A percentile compares a stretch with the other conserved stretches of the same genome.
phyloP scores from a whole-genome alignment of 2,888 invertebrate genomes.

The Erebia ligea region DNA sequence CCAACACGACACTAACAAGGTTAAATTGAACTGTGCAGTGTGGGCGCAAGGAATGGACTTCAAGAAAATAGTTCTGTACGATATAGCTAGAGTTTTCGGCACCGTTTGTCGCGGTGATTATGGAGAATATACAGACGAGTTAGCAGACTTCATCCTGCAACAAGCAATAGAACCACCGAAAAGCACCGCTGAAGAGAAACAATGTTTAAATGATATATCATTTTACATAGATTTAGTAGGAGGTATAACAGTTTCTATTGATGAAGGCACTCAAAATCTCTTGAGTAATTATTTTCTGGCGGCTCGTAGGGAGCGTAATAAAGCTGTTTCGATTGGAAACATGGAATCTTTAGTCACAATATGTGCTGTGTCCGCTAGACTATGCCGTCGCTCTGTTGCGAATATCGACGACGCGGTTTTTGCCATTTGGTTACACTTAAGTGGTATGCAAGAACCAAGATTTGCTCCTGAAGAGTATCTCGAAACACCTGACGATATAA shows the following conservation, averaged over 20 bases:
- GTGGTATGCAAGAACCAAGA: conserved; percentile 67
- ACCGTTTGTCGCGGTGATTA: conserved; percentile 66
- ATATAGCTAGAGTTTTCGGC: conserved; percentile 69
- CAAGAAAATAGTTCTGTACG: conserved; percentile 62
- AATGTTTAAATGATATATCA: conserved; percentile 57
- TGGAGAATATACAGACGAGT: conserved; percentile 63
- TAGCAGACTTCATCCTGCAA: conserved; percentile 62
- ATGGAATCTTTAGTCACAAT: conserved; percentile 62
- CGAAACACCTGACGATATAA: conserved; percentile 63
- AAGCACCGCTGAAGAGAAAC: conserved; percentile 53
- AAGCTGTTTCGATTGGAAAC: conserved; percentile 60
- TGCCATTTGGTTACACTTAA: conserved; percentile 73
- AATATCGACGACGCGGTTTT: conserved; percentile 69
- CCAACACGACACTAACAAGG: conserved; percentile 49
- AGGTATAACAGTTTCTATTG: conserved; percentile 59
- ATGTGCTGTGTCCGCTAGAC: conserved; percentile 64
- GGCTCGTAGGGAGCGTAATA: conserved; percentile 63
- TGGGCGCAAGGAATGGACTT: conserved; percentile 74
- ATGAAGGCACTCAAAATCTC: conserved; percentile 56
- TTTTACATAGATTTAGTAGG: conserved; percentile 64
- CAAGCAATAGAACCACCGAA: conserved; percentile 52
- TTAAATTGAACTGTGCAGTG: conserved; percentile 61
- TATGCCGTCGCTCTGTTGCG: conserved; percentile 63
- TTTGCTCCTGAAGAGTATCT: conserved; percentile 71
- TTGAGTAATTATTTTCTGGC: conserved; percentile 67